Percentiles rank a stretch among this genome's conserved stretches.
Evolutionary conservation across 2,113 vertebrate species (phyloP).

Genomic region (Mystacornis crossleyi): DNA sequence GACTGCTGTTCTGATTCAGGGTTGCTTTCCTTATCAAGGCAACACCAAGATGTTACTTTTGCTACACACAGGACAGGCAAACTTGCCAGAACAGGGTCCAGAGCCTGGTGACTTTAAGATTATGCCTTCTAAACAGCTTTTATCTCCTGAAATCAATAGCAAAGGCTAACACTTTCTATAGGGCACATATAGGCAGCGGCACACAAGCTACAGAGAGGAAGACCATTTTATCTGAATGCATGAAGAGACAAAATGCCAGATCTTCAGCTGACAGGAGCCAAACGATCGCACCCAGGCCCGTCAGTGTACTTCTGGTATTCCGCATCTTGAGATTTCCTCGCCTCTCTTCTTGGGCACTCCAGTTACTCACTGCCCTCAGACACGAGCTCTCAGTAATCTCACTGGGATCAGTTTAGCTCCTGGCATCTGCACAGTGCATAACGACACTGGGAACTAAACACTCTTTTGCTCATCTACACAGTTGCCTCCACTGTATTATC

Average conservation of each 20-base stretch:
- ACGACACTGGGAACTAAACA: not conserved
- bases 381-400: not conserved
- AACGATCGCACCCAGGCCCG: fast-evolving
- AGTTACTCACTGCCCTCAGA: not conserved
- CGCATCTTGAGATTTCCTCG: not conserved
- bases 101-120: not conserved
- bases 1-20: not conserved
- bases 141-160: not conserved
- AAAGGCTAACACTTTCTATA: not conserved
- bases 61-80: not conserved
- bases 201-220: not conserved
- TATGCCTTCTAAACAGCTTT: too few species aligned
- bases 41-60: not conserved
- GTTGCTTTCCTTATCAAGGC: not conserved
- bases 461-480: not conserved
- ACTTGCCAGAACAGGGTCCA: not conserved
- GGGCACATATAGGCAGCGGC: not conserved
- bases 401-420: not conserved
- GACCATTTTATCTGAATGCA: not conserved
- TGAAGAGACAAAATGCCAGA: not conserved
- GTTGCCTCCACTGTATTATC: not conserved
- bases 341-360: not conserved
- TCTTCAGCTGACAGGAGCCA: not conserved
- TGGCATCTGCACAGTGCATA: not conserved
- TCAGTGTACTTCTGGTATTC: not conserved